These are phyloP conservation scores for Gila robusta DNA, from an alignment of 2,797 vertebrate genomes.

Conservation along the genomic window DNA sequence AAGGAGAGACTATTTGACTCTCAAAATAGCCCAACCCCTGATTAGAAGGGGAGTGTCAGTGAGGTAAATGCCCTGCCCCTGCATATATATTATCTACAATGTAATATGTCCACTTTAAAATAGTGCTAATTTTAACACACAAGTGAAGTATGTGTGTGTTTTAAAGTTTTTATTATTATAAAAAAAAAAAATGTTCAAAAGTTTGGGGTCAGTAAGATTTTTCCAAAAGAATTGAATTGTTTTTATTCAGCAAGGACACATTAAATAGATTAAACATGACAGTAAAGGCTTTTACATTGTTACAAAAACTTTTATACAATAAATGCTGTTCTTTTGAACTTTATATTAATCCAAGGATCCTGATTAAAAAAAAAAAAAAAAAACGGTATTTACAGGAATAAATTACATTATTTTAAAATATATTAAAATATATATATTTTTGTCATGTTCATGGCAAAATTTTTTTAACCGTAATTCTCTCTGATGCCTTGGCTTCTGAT, in stretches of 20 bases:
- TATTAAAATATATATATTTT: not conserved
- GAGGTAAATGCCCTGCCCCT: not conserved
- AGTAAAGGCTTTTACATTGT: not conserved
- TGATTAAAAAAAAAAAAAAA: no score
- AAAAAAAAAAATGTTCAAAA: not conserved
- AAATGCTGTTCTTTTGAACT: not conserved
- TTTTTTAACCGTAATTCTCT: no score
- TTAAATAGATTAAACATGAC: not conserved
- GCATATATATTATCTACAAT: not conserved
- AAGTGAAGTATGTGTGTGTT: not conserved
- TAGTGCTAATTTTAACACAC: not conserved
- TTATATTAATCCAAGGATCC: not conserved
- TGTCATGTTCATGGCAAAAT: no score
- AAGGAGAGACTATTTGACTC: slow-evolving; percentile 37
- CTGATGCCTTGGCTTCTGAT: no score
- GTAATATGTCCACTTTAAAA: not conserved
- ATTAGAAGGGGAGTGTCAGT: not conserved
- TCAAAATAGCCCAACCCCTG: slow-evolving; percentile 27
- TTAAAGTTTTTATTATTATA: not conserved
- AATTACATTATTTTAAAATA: not conserved
- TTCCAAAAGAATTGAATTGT: not conserved
- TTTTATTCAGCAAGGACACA: not conserved
- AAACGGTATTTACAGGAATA: not conserved
- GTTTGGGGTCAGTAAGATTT: not conserved
- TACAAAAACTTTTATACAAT: not conserved